Evolutionary conservation across 2,888 invertebrate genomes (phyloP).

Genomic region (Odontomyia ornata): DNA sequence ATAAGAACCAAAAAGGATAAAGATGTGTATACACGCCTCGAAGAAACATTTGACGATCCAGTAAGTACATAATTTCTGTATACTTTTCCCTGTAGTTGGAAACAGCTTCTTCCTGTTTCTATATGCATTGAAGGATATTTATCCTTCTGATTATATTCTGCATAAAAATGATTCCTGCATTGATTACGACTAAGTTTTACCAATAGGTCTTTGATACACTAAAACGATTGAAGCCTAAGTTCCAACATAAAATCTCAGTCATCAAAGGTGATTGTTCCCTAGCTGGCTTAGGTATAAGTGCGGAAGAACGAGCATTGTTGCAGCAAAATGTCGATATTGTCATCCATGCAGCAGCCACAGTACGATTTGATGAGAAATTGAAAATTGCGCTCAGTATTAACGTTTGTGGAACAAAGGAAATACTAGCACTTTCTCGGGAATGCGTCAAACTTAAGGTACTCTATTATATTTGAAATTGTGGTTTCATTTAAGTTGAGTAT

Average conservation of each 20-base stretch:
- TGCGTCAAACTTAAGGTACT: constrained; percentile 72
- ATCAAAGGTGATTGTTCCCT: constrained; percentile 62
- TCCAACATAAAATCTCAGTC: constrained; percentile 61
- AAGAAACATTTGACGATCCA: constrained; percentile 74
- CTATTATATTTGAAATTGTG: constrained; percentile 41
- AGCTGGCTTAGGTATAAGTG: constrained; percentile 61
- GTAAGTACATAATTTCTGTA: constrained; percentile 60
- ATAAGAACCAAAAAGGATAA: constrained; percentile 71
- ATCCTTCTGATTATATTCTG: no score
- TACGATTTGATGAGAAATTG: constrained; percentile 77
- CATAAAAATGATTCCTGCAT: no score
- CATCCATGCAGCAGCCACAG: constrained; percentile 93
- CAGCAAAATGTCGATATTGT: constrained; percentile 66
- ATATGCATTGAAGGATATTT: no score
- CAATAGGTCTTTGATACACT: constrained; percentile 54
- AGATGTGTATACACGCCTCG: constrained; percentile 71
- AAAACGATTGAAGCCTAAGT: constrained; percentile 54
- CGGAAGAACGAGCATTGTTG: constrained; percentile 57
- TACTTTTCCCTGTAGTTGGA: not conserved
- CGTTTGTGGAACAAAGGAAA: constrained; percentile 71
- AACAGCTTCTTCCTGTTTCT: not conserved
- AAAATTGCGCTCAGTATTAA: constrained; percentile 75
- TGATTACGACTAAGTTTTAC: not conserved
- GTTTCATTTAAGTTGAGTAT: not conserved
- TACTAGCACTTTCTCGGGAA: constrained; percentile 71